These are phyloP conservation scores for Cosmia pyralina DNA, from an alignment of 2,888 invertebrate genomes.

Conservation along the genomic window DNA sequence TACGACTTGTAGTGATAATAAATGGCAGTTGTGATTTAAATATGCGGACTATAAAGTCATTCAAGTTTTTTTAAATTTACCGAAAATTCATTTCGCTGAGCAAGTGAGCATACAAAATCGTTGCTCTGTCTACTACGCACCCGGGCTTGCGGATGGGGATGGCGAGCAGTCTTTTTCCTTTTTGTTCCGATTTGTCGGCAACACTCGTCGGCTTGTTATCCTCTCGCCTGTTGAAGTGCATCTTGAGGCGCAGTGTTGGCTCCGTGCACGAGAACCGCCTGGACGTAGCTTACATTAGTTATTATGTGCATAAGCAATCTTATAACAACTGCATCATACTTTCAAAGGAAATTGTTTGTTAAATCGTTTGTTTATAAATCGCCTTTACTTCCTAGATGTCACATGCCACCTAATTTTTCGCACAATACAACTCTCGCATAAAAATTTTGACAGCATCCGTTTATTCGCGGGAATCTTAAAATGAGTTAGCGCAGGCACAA, in stretches of 20 bases:
- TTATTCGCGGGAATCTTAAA: not conserved
- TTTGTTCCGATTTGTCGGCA: constrained; percentile 26
- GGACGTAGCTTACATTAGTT: constrained; percentile 19
- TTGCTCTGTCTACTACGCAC: constrained; percentile 54
- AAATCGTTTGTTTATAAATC: not conserved
- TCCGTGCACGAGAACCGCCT: constrained; percentile 89
- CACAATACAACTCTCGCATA: not conserved
- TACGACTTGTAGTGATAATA: no score
- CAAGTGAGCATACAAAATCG: not conserved
- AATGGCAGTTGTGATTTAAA: not conserved
- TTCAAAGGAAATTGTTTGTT: not conserved
- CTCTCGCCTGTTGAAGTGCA: constrained; percentile 86
- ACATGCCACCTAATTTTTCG: not conserved
- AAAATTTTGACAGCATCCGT: not conserved
- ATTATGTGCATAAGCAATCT: not conserved
- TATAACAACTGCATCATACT: not conserved
- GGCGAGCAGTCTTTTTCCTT: constrained; percentile 42
- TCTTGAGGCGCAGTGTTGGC: constrained; percentile 90
- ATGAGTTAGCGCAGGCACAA: not conserved
- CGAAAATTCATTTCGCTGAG: not conserved
- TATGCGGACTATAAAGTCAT: not conserved
- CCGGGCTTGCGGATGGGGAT: constrained; percentile 68
- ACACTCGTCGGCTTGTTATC: constrained; percentile 43
- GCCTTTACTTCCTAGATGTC: not conserved
- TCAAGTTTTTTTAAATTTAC: not conserved